Evolutionary conservation across 2,888 invertebrate species (phyloP).

Genomic region (Apodemia hepburni): DNA sequence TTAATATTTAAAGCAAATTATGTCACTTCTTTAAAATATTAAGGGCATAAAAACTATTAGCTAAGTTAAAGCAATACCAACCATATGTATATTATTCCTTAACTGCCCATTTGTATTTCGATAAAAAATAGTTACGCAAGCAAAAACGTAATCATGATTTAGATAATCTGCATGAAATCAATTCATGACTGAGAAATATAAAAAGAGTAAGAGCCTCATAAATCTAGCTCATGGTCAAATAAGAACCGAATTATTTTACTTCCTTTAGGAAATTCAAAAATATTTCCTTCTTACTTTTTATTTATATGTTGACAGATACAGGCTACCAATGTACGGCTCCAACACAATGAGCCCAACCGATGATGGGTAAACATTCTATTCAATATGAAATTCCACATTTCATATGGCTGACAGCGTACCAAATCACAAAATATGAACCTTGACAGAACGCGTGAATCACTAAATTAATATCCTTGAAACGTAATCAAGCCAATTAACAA

Average conservation of each 20-base stretch:
- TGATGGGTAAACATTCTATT: conserved; percentile 70
- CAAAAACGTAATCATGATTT: conserved; percentile 13
- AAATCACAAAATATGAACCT: conserved; percentile 74
- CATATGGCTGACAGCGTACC: conserved; percentile 55
- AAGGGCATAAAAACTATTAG: neutral
- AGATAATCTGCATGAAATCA: conserved; percentile 13
- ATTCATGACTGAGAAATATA: conserved; percentile 8
- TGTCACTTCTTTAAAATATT: too few relatives aligned
- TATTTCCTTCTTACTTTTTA: conserved; percentile 57
- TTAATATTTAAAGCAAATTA: too few relatives aligned
- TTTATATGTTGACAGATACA: conserved; percentile 62
- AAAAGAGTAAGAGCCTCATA: conserved; percentile 15
- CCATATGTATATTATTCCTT: neutral
- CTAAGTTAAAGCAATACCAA: neutral
- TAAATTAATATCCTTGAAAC: conserved; percentile 78
- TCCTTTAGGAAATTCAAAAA: conserved; percentile 59
- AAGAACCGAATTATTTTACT: conserved; percentile 42
- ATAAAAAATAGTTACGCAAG: conserved; percentile 14
- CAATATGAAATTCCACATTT: conserved; percentile 53
- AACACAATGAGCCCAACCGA: conserved; percentile 62
- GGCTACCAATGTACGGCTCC: conserved; percentile 53
- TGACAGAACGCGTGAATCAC: conserved; percentile 69
- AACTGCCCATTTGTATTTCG: neutral
- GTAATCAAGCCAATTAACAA: conserved; percentile 76
- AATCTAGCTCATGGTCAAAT: conserved; percentile 31